These are phyloP conservation scores for Microctonus aethiopoides DNA, from an alignment of 2,888 invertebrate species.

Conservation along the genomic window DNA sequence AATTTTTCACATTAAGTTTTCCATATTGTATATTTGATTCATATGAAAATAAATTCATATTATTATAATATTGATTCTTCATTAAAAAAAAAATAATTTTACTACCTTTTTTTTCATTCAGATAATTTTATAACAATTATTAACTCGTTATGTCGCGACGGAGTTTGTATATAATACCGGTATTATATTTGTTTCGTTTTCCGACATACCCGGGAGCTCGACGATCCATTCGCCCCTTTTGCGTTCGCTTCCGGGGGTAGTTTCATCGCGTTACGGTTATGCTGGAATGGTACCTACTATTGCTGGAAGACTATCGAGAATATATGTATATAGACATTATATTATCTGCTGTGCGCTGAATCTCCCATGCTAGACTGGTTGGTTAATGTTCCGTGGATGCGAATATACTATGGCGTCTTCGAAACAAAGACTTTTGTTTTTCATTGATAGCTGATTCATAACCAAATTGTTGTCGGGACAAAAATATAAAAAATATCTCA, in stretches of 20 bases:
- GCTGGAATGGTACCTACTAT: slow-evolving; percentile 40
- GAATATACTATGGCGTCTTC: slow-evolving; percentile 26
- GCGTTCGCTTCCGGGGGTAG: slow-evolving; percentile 40
- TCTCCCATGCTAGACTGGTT: slow-evolving; percentile 50
- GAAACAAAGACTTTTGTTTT: slow-evolving; percentile 35
- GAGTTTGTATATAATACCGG: slow-evolving; percentile 20
- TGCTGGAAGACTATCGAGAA: slow-evolving; percentile 30
- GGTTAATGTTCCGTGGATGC: slow-evolving; percentile 55
- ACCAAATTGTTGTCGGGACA: background rate
- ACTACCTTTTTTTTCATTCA: background rate
- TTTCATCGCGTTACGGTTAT: slow-evolving; percentile 46
- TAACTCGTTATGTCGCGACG: slow-evolving; percentile 31
- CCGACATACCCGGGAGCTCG: slow-evolving; percentile 27
- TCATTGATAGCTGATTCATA: slow-evolving; percentile 4
- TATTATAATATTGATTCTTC: too few species aligned
- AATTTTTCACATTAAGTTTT: too few species aligned
- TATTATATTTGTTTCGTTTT: slow-evolving; percentile 30
- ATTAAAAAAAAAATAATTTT: too few species aligned
- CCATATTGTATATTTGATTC: too few species aligned
- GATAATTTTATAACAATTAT: slow-evolving; percentile 26
- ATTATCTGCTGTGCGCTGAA: slow-evolving; percentile 34
- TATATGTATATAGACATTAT: slow-evolving; percentile 42
- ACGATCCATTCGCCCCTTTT: slow-evolving; percentile 28
- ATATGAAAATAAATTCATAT: too few species aligned
- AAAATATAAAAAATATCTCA: background rate